Conservation (phyloP, 2,888 invertebrate genomes). For the Cheilosia variabilis region DNA sequence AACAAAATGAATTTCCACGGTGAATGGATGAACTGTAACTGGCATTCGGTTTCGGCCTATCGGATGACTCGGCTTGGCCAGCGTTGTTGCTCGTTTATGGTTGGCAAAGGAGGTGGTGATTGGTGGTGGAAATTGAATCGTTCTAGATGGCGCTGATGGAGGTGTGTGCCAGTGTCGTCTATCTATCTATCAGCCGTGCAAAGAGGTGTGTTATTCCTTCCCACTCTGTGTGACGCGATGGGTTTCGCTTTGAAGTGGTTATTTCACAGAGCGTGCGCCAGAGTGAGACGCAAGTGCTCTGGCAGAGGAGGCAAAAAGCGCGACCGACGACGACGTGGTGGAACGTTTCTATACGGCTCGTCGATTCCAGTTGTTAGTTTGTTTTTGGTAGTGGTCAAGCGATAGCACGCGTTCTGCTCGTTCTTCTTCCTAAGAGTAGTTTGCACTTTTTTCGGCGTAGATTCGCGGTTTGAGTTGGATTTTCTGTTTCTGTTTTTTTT, state of each 20-base stretch:
- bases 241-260: conserved; percentile 73
- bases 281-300: conserved; percentile 55
- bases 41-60: conserved; percentile 60
- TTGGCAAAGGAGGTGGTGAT: conserved; percentile 46
- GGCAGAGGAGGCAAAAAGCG: conserved; percentile 54
- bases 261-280: conserved; percentile 62
- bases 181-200: conserved; percentile 61
- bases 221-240: conserved; percentile 66
- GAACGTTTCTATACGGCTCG: conserved; percentile 68
- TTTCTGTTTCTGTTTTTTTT: not conserved
- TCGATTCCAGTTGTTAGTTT: conserved; percentile 74
- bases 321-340: conserved; percentile 67
- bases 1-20: conserved; percentile 58
- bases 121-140: conserved; percentile 12
- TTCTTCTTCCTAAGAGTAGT: conserved; percentile 33
- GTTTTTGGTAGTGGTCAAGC: conserved; percentile 73
- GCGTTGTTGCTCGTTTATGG: conserved; percentile 58
- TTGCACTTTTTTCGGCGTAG: conserved; percentile 36
- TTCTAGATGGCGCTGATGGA: conserved; percentile 55
- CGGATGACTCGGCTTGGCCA: conserved; percentile 59
- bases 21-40: conserved; percentile 48
- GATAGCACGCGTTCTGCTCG: conserved; percentile 67
- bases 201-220: conserved; percentile 68
- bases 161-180: conserved; percentile 36
- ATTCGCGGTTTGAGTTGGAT: conserved; percentile 28